Evolutionary conservation across 2,113 vertebrate genomes (phyloP).

Genomic region (Anoplopoma fimbria): DNA sequence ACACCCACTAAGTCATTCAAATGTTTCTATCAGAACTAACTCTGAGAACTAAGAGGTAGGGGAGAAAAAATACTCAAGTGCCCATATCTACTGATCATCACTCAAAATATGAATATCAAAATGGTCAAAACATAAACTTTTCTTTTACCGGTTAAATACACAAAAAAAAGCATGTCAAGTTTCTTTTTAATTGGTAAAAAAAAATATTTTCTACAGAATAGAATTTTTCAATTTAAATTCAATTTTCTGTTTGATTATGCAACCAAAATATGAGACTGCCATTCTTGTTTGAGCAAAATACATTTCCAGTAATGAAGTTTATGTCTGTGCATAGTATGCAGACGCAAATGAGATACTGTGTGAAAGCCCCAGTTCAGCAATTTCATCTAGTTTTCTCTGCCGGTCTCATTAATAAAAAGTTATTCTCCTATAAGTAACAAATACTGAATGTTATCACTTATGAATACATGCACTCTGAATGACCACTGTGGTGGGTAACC

Average conservation of each 20-base stretch:
- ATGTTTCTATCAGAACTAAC: background rate
- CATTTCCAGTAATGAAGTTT: background rate
- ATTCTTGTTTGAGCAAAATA: background rate
- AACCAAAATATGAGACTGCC: background rate
- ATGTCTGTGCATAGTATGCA: background rate
- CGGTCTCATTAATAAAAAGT: slow-evolving; percentile 33
- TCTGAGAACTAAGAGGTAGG: background rate
- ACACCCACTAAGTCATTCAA: background rate
- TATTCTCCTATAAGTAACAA: slow-evolving; percentile 31
- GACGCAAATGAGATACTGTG: background rate
- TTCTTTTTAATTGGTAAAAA: background rate
- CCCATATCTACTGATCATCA: background rate
- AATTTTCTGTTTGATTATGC: background rate
- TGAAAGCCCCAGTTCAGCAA: background rate
- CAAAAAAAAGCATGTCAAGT: background rate
- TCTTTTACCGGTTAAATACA: background rate
- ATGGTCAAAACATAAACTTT: background rate
- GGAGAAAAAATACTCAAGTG: background rate
- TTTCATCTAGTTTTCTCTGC: slow-evolving; percentile 3
- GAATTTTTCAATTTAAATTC: background rate
- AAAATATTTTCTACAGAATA: background rate
- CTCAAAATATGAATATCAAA: background rate
- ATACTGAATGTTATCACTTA: slow-evolving; percentile 41
- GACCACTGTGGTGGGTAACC: slow-evolving; percentile 59
- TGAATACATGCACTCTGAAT: slow-evolving; percentile 34